A percentile compares a stretch with the other conserved stretches of the same genome.
These are phyloP conservation scores for Aix galericulata DNA, from an alignment of 2,113 vertebrate species.

Conservation along the genomic window DNA sequence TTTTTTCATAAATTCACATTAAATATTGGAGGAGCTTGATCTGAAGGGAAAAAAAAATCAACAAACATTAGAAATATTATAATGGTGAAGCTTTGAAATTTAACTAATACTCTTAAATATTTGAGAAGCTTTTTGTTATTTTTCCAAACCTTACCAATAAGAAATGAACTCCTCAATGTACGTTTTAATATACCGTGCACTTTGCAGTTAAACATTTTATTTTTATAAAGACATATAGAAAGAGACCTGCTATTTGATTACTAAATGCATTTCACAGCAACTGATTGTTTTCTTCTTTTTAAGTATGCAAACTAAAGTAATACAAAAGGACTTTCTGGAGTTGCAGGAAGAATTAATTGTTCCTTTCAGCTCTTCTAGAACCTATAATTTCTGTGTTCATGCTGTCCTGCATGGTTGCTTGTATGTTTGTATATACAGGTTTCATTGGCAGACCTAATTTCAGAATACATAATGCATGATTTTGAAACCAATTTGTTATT, in stretches of 20 bases:
- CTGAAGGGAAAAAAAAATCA: background rate
- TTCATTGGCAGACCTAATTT: conserved; percentile 82
- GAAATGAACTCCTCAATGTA: background rate
- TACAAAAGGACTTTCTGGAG: conserved; percentile 57
- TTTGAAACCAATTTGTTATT: conserved; percentile 87
- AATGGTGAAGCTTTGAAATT: conserved; percentile 33
- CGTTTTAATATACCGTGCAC: background rate
- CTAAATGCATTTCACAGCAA: conserved; percentile 29
- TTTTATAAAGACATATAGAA: background rate
- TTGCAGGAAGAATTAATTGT: conserved; percentile 56
- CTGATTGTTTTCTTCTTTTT: conserved; percentile 65
- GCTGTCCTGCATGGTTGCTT: conserved; percentile 34
- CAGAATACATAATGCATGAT: conserved; percentile 86
- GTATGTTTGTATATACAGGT: conserved; percentile 74
- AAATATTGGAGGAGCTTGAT: conserved; percentile 10
- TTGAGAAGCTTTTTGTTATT: conserved; percentile 31
- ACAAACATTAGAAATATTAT: background rate
- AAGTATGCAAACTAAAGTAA: conserved; percentile 61
- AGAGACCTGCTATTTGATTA: background rate
- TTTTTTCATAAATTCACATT: conserved; percentile 50
- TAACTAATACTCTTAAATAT: conserved; percentile 40
- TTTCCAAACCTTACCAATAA: conserved; percentile 19
- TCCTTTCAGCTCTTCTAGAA: conserved; percentile 25
- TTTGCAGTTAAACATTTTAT: background rate
- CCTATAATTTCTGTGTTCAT: background rate